Percentiles rank a stretch among this genome's conserved stretches.
These are phyloP conservation scores for Eupithecia insigniata DNA, from an alignment of 2,888 invertebrate species.

Conservation along the genomic window DNA sequence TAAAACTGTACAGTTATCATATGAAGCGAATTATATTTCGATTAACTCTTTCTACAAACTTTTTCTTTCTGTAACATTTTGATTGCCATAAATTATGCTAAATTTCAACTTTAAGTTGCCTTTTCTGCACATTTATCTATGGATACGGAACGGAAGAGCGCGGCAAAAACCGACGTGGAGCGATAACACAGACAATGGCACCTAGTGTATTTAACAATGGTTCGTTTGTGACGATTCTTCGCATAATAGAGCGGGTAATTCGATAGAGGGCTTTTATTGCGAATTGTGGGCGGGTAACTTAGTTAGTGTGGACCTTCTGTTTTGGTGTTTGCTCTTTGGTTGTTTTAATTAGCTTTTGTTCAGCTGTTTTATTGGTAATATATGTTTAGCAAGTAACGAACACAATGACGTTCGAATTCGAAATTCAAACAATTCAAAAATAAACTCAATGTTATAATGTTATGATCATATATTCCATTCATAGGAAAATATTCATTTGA, in stretches of 20 bases:
- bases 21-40: not conserved
- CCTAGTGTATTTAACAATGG: conserved; percentile 80
- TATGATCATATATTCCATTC: no score
- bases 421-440: not conserved
- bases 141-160: conserved; percentile 69
- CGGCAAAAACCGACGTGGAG: conserved; percentile 77
- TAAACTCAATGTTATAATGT: not conserved
- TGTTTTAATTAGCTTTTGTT: conserved; percentile 46
- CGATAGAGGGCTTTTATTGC: conserved; percentile 79
- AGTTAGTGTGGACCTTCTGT: conserved; percentile 70
- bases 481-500: no score
- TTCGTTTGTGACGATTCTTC: conserved; percentile 84
- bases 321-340: conserved; percentile 57
- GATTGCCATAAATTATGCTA: not conserved
- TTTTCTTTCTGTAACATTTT: not conserved
- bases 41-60: not conserved
- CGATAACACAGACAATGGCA: conserved; percentile 82
- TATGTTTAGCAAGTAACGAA: not conserved
- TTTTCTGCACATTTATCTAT: conserved; percentile 61
- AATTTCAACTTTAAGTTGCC: conserved; percentile 26
- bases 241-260: conserved; percentile 80
- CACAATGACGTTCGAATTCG: not conserved
- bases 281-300: conserved; percentile 79
- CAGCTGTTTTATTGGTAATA: not conserved
- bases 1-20: not conserved